Base-by-base conservation (phyloP, 2,888 invertebrate species). In the Drosophila pegasa region DNA sequence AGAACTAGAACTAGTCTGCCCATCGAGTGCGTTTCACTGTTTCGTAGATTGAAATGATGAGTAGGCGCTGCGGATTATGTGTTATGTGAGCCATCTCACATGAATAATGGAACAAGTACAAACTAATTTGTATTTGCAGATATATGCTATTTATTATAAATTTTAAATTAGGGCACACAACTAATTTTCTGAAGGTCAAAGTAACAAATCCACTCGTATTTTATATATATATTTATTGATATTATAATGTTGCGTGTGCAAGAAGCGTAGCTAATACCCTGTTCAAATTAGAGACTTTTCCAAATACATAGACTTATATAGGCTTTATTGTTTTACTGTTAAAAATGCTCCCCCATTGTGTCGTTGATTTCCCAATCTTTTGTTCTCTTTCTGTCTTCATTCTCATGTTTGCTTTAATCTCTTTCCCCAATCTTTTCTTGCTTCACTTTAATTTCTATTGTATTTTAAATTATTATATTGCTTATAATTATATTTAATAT, bases 1-100 rank as follows among this genome's bases (percentile, higher is more conserved):
- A 37, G 47, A 75, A 75, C 78, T 65, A 37, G 47, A 75, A 75
- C 78, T 81, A 59, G 84, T 80, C 80, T 72, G 35, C 43, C 52
- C 47, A 70, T 59, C 51, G 40, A 75, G 35, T 56, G 41, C 48
- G 12, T 48, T 59, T 45, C 25, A 38, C 31, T 27, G 25, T 7
- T 52, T 55, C 29, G 47, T 45, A 58, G 51, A 58, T 58, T 41
- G 27, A 58, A 43, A 41, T 55, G 51, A 47, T 37, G 65, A 75
- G 40, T 25, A 52, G 50, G 56, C 35, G n/a, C 22, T 37, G 18
- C 12, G 59, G 60, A 68, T 68, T 68, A 60, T 55, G 47, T 68
- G 27, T 60, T 55, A 51, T 68, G 27, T 60, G 61, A 16, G 29
- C 55, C 18, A 64, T 25, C 45, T 25, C 45, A 51, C 54, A 50